Conservation (phyloP, 2,888 invertebrate species). For the Pandemis corylana region DNA sequence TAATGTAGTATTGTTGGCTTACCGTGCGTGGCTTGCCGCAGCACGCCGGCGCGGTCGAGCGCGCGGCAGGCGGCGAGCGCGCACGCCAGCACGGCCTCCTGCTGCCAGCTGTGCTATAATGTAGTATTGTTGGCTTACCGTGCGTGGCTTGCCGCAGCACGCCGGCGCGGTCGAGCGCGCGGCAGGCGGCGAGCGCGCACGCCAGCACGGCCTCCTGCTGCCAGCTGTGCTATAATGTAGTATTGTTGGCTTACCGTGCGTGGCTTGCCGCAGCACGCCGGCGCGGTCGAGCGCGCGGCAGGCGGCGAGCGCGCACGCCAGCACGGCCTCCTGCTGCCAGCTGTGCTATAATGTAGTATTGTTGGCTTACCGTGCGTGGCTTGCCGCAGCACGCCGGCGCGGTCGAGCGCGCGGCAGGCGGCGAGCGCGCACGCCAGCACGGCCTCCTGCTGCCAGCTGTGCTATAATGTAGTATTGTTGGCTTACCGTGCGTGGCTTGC, state of each 20-base stretch:
- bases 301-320: conserved; percentile 97
- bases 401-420: conserved; percentile 96
- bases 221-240: no score
- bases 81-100: conserved; percentile 96
- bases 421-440: conserved; percentile 97
- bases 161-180: conserved; percentile 94
- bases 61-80: conserved; percentile 97
- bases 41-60: conserved; percentile 93
- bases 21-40: conserved; percentile 95
- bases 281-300: conserved; percentile 95
- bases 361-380: conserved; percentile 90
- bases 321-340: conserved; percentile 96
- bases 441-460: conserved; percentile 91
- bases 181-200: conserved; percentile 97
- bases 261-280: conserved; percentile 93
- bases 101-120: no score
- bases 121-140: conserved; percentile 78
- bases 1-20: conserved; percentile 42
- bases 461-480: no score
- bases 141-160: conserved; percentile 94
- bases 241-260: conserved; percentile 87
- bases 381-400: conserved; percentile 93
- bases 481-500: conserved; percentile 92
- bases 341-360: no score
- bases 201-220: conserved; percentile 96